Percentiles rank a stretch among this genome's conserved stretches.
These are phyloP conservation scores for Heliconius erato DNA, from an alignment of 2,888 invertebrate genomes.

Conservation along the genomic window DNA sequence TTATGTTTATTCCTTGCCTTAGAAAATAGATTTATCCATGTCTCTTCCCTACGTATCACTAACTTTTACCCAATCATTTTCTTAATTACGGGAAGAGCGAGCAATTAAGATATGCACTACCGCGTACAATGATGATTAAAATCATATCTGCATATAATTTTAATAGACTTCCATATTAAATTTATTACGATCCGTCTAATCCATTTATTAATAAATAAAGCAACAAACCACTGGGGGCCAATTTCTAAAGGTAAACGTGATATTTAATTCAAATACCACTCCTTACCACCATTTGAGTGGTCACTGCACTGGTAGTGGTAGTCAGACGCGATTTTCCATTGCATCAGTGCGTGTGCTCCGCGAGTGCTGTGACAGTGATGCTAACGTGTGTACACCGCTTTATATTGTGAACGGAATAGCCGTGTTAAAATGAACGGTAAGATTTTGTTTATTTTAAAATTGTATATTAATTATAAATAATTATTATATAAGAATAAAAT, in stretches of 20 bases:
- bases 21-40: not conserved
- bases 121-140: not conserved
- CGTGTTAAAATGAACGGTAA: slow-evolving; percentile 78
- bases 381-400: slow-evolving; percentile 64
- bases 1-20: not conserved
- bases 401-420: slow-evolving; percentile 68
- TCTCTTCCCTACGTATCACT: not conserved
- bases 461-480: not conserved
- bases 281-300: slow-evolving; percentile 34
- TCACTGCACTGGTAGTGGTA: slow-evolving; percentile 25
- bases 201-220: not conserved
- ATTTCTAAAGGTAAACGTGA: slow-evolving; percentile 45
- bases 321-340: slow-evolving; percentile 44
- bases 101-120: slow-evolving; percentile 4
- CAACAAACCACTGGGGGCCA: slow-evolving; percentile 33
- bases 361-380: slow-evolving; percentile 80
- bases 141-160: not conserved
- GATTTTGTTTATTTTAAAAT: slow-evolving; percentile 54
- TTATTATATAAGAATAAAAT: not conserved
- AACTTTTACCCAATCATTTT: not conserved
- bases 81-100: not conserved
- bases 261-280: slow-evolving; percentile 43
- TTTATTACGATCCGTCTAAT: slow-evolving; percentile 1
- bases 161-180: slow-evolving; percentile 15
- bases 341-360: slow-evolving; percentile 48